Base-by-base conservation (phyloP, 2,888 invertebrate genomes). In the Exephanes ischioxanthus region DNA sequence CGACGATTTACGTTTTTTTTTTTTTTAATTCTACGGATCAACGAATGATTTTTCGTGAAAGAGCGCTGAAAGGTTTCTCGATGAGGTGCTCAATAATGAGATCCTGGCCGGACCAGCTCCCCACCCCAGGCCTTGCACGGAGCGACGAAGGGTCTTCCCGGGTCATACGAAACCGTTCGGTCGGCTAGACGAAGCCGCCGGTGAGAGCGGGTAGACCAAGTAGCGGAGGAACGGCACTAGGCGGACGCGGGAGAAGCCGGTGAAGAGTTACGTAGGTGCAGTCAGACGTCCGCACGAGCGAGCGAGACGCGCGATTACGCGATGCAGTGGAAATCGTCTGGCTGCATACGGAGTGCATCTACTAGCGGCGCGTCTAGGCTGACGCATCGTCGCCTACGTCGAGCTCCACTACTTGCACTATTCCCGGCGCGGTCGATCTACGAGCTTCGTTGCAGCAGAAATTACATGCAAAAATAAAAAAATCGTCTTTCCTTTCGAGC, bases 151-250 rank as follows among this genome's bases (percentile, higher is more conserved):
- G 61, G 45, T 22, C 51, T 41, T 22, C 70, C 51, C 58, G 58
- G 19, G 78, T 71, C 19, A 78, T 26, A 22, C 55, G 68, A 70
- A 61, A 61, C 79, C 51, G n/a, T 63, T 33, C 14, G 61, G 14
- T 22, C 26, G 22, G 22, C 61, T 58, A 63, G 61, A 48, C 71
- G 78, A 70, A 79, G 70, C 68, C 71, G 37, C 33, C 14, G 1
- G 30, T 5, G 48, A 26, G 58, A 14, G 66, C 22, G 11, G 58
- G 3, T 11, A 26, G 33, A 3, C 51, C 89, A 89, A 92, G 93
- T 92, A 92, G 93, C 90, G 88, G 81, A 87, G 81, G 84, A 83
- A 91, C 89, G 90, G 89, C 90, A 86, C 89, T 92, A 91, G 92
- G 89, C 92, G 89, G 93, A 83, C 86, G 75, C 45, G 53, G 79